These are phyloP conservation scores for Petrocephalus microphthalmus DNA, from an alignment of 2,113 vertebrate species.

Conservation along the genomic window DNA sequence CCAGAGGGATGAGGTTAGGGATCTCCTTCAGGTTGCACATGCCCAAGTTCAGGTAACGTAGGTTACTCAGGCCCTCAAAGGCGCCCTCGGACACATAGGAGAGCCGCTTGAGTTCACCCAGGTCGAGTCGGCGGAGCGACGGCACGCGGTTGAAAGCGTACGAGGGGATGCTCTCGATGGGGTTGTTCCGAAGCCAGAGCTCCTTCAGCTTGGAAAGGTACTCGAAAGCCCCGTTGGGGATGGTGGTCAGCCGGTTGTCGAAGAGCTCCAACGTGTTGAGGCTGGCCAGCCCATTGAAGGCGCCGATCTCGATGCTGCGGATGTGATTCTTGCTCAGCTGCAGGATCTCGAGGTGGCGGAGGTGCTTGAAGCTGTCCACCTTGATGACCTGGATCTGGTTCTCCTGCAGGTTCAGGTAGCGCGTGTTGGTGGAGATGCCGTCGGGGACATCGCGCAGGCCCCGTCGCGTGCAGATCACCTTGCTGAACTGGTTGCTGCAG, in stretches of 20 bases:
- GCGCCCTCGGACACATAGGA: constrained; percentile 98
- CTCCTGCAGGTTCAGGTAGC: constrained; percentile 95
- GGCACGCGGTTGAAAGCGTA: constrained; percentile 98
- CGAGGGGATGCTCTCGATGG: constrained; percentile 95
- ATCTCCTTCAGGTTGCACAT: constrained; percentile 99
- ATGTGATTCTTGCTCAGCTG: constrained; percentile 98
- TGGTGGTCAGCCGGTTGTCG: constrained; percentile 96
- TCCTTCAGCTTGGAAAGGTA: constrained; percentile 98
- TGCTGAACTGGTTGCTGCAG: constrained; percentile 99
- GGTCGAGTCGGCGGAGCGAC: constrained; percentile 86
- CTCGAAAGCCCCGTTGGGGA: constrained; percentile 97
- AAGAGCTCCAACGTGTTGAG: constrained; percentile 98
- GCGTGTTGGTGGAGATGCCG: constrained; percentile 95
- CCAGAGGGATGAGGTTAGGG: constrained; percentile 92
- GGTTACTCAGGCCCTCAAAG: constrained; percentile 96
- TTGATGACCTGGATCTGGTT: constrained; percentile 98
- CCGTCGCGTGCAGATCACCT: constrained; percentile 93
- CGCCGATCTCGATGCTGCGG: constrained; percentile 94
- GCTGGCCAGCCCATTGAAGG: constrained; percentile 97
- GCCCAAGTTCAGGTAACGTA: constrained; percentile 97
- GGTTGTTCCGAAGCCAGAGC: constrained; percentile 96
- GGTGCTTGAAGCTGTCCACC: constrained; percentile 97
- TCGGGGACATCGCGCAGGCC: constrained; percentile 94
- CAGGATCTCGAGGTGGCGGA: constrained; percentile 93
- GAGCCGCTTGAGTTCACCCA: constrained; percentile 94